phyloP scores from a whole-genome alignment of 1,140 invertebrate genomes.

The Leptinotarsa defecta region DNA sequence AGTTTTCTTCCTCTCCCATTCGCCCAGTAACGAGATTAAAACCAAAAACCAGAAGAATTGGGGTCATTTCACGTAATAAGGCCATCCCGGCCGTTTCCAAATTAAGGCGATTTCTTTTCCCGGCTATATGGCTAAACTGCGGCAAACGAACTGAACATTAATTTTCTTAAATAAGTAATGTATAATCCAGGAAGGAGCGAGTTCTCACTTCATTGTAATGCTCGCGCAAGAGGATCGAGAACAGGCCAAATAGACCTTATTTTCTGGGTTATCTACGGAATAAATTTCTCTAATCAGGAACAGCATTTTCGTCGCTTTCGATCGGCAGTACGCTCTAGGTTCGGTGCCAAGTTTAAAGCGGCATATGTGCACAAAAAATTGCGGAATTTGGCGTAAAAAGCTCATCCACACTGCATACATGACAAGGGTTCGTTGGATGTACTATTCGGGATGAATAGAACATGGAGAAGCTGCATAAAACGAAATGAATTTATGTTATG shows the following conservation, averaged over 20 bases:
- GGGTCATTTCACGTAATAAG: neutral
- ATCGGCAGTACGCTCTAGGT: neutral
- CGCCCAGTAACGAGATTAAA: neutral
- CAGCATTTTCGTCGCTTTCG: neutral
- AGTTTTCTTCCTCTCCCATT: neutral
- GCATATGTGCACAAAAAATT: neutral
- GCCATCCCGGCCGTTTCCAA: neutral
- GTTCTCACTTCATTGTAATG: neutral
- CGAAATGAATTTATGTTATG: neutral
- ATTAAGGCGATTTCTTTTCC: neutral
- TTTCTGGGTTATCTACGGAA: neutral
- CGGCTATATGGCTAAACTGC: neutral
- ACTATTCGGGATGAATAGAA: neutral
- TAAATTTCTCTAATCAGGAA: neutral
- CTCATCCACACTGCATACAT: neutral
- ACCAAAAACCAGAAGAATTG: neutral
- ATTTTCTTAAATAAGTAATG: conserved; percentile 9
- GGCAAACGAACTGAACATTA: conserved; percentile 5
- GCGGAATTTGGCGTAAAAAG: neutral
- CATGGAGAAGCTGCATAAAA: neutral
- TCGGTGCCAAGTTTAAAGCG: neutral
- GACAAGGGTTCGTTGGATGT: neutral
- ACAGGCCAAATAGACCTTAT: neutral
- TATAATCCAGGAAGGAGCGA: neutral
- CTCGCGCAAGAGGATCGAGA: neutral